These are phyloP conservation scores for Drosophila subsilvestris DNA, from an alignment of 2,888 invertebrate genomes.

Conservation along the genomic window DNA sequence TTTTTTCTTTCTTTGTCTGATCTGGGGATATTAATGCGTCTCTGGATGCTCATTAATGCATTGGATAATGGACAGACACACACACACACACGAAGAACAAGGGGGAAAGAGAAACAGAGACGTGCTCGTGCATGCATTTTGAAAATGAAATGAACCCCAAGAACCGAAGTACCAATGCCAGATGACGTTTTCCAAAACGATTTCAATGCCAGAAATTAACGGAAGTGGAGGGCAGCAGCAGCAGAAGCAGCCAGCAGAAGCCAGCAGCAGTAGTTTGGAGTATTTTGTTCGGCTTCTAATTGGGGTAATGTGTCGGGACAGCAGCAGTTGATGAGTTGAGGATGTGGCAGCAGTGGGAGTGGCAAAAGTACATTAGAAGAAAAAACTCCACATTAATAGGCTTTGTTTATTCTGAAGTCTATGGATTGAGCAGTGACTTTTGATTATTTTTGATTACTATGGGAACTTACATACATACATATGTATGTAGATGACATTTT, in stretches of 20 bases:
- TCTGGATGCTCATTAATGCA: slow-evolving; percentile 77
- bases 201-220: slow-evolving; percentile 60
- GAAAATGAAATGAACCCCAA: slow-evolving; percentile 68
- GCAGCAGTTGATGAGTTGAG: background rate
- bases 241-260: no score
- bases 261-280: background rate
- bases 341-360: background rate
- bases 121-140: slow-evolving; percentile 64
- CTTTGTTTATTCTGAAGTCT: background rate
- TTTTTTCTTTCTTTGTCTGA: background rate
- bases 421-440: no score
- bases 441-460: no score
- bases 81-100: background rate
- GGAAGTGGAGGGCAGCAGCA: slow-evolving; percentile 14
- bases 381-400: no score
- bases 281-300: background rate
- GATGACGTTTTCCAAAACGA: slow-evolving; percentile 15
- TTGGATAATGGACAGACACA: slow-evolving; percentile 61
- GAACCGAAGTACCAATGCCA: slow-evolving; percentile 14
- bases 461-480: no score
- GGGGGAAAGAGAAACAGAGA: background rate
- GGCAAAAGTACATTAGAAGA: no score
- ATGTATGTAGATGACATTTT: no score
- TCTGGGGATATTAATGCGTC: slow-evolving; percentile 73
- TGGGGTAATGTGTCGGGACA: background rate